Base-by-base conservation (phyloP, 2,888 invertebrate species). In the Diachrysia chrysitis region DNA sequence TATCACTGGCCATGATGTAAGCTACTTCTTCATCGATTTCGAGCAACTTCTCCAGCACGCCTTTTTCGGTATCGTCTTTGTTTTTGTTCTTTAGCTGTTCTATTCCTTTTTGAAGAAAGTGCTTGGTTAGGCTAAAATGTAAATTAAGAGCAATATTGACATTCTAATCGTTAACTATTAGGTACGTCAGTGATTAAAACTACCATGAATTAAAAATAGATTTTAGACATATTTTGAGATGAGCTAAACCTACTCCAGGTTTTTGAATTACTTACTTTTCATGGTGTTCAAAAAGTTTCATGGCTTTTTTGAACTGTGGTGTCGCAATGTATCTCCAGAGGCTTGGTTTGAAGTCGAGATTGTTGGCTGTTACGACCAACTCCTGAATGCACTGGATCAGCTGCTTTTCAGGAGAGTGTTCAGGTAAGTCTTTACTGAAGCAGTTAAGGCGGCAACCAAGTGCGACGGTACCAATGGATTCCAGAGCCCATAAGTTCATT, bases 401-500 rank as follows among this genome's bases (percentile, higher is more conserved):
- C 66, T 84, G 82, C 54, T 78, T 89, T 6, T 85, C 92, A 23
- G 90, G 90, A 0, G 92, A 92, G 59, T 92, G 87, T n/a, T 87
- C 85, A 0, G 90, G 80, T 12, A 94, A 73, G 54, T 90, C 86
- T 0, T 87, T 79, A 54, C 91, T 85, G 1, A 95, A 83, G 68
- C 92, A 93, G 63, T 92, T 90, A 0, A 95, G 80, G 0, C 94
- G 87, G 12, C 87, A 86, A 0, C 95, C 95, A 6, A 95, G 78
- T 0, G 92, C 92, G 0, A 95, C 91, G 56, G 93, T 85, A 0
- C 87, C 90, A 16, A 93, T 90, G 0, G 96, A 96, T 85, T 97
- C 97, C 32, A 97, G 85, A 0, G 96, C 95, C 97, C 97, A 97
- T 77, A 96, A 93, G 73, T 96, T 95, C 80, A 96, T 90, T 87